These are phyloP conservation scores for Oenanthe melanoleuca DNA, from an alignment of 2,113 vertebrate genomes.

Conservation along the genomic window DNA sequence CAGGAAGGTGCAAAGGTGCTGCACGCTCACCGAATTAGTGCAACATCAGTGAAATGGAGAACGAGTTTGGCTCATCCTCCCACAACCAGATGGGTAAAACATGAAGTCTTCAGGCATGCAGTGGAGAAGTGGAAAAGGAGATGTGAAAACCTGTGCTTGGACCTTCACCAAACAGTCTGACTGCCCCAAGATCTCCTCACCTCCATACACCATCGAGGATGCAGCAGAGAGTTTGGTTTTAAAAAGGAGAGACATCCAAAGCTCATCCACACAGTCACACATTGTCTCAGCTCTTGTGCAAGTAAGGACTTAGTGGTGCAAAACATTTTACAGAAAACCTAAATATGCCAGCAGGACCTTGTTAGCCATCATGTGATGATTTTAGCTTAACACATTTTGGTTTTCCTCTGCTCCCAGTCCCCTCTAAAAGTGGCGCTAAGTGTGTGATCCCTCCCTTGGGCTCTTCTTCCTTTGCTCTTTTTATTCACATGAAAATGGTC, in stretches of 20 bases:
- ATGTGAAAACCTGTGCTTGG: neutral
- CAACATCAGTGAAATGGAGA: neutral
- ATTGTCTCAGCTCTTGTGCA: neutral
- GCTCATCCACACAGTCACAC: neutral
- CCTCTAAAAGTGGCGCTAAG: neutral
- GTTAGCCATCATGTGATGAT: neutral
- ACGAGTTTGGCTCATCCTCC: neutral
- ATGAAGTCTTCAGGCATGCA: neutral
- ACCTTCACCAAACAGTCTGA: neutral
- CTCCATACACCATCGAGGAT: rapidly evolving
- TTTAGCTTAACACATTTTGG: neutral
- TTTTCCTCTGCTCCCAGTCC: neutral
- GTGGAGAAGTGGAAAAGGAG: neutral
- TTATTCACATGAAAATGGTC: neutral
- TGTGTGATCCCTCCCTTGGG: neutral
- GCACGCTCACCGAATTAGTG: neutral
- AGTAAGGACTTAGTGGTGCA: neutral
- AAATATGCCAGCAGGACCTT: neutral
- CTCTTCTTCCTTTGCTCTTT: neutral
- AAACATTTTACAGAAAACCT: neutral
- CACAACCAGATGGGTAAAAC: neutral
- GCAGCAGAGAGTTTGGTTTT: neutral
- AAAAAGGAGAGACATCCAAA: neutral
- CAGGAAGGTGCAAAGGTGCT: neutral
- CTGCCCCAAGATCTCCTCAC: neutral